Evolutionary conservation across 1,140 invertebrate genomes (phyloP).

Genomic region (Ips nitidus): DNA sequence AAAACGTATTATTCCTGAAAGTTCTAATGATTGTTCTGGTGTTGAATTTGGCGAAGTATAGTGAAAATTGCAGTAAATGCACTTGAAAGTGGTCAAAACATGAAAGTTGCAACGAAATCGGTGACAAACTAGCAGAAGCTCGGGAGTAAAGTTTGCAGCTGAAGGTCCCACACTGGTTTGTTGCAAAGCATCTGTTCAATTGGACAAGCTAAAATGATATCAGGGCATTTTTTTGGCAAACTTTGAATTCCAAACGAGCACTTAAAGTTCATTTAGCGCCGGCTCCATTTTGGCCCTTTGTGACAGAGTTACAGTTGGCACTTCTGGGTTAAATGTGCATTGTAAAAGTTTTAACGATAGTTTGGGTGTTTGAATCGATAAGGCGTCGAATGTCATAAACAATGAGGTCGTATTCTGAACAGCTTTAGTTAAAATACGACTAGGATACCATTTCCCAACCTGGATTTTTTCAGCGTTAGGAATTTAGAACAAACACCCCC

Average conservation of each 20-base stretch:
- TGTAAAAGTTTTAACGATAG: constrained; percentile 16
- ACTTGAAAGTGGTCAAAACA: constrained; percentile 7
- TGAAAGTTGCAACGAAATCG: neutral
- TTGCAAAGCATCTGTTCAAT: too few species aligned
- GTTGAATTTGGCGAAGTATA: constrained; percentile 1
- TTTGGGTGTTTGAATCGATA: constrained; percentile 6
- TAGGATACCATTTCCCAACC: too few species aligned
- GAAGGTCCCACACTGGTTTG: too few species aligned
- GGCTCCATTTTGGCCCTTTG: constrained; percentile 7
- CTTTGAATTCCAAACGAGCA: neutral
- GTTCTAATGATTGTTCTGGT: constrained; percentile 12
- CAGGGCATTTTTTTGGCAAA: too few species aligned
- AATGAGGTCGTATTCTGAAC: neutral
- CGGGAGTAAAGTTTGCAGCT: too few species aligned
- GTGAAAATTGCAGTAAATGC: constrained; percentile 8
- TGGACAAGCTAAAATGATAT: too few species aligned
- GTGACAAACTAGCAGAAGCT: neutral
- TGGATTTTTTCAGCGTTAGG: too few species aligned
- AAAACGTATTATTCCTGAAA: constrained; percentile 6
- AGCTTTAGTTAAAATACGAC: too few species aligned
- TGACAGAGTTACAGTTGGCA: constrained; percentile 15
- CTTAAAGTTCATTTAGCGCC: constrained; percentile 16
- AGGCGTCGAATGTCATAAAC: constrained; percentile 2
- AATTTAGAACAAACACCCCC: too few species aligned
- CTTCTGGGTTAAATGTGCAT: constrained; percentile 5